Base-by-base conservation (phyloP, 2,797 vertebrate species). In the Pipistrellus pipistrellus region DNA sequence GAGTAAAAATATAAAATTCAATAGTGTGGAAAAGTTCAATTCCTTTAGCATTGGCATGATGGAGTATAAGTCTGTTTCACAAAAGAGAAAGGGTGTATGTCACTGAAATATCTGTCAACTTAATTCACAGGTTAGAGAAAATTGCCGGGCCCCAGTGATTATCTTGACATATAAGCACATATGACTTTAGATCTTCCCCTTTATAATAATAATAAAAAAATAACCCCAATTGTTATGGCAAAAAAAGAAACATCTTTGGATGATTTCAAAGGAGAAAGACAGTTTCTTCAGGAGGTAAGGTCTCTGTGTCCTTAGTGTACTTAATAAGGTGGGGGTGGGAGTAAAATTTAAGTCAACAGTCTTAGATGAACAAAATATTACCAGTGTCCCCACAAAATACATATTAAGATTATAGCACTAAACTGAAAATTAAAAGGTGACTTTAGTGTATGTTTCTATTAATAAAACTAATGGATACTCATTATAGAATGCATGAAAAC, bases 1-100 rank as follows among this genome's bases (percentile, higher is more conserved):
- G 27, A 53, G 21, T 83, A 32, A 85, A 96, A 90, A 55, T 93
- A 13, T 85, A 23, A 83, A 94, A 76, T 57, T 90, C 64, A 78
- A 64, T 17, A 81, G 30, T 48, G 14, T 75, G 1, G 59, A 77
- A 76, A 85, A 93, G 55, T 91, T 92, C 51, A 66, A 9, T 82
- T 68, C 44, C 15, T 92, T 92, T 84, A 91, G 18, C 11, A 68
- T 32, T 55, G n/a, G 23, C 6, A 62, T 69, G 23, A 0, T 75
- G 46, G 46, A 59, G 38, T 87, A 35, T 57, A 78, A 81, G 20
- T 76, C 51, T 77, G 35, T 8, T 66, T 90, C 78, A 48, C 15
- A 3, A 92, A 90, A 90, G 57, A 68, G 21, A 76, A 82, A 30
- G 46, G 71, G n/a, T 86, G 13, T 53, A 2, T 66, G 48, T 38